Conservation (phyloP, 2,113 vertebrate species). For the Lepus timidus region DNA sequence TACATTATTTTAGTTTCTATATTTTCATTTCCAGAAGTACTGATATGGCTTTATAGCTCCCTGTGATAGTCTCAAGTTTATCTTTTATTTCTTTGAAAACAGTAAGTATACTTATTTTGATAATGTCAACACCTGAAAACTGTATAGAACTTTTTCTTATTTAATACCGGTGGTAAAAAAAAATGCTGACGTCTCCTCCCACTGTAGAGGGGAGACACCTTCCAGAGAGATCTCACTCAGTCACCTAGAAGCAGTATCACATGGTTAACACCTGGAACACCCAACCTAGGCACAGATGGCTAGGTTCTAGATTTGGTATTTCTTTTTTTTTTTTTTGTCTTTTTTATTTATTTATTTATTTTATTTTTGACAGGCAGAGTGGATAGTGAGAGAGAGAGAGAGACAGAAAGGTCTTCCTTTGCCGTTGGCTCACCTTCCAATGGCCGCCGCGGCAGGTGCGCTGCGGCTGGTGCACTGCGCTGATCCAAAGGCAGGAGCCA, state of each 20-base stretch:
- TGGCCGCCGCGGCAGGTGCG: no score
- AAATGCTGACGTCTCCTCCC: background rate
- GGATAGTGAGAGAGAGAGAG: no score
- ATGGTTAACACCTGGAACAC: background rate
- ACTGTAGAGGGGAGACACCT: background rate
- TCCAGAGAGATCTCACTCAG: background rate
- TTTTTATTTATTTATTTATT: no score
- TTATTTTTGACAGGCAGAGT: no score
- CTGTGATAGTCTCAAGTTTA: background rate
- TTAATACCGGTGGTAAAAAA: background rate
- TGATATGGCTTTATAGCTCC: background rate
- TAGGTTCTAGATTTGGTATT: background rate
- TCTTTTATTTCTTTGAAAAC: constrained; percentile 34
- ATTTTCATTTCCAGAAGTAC: constrained; percentile 38
- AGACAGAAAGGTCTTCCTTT: no score
- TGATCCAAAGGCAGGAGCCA: no score
- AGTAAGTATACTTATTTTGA: constrained; percentile 19
- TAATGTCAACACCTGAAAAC: constrained; percentile 6
- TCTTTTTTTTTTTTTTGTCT: no score
- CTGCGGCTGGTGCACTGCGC: no score
- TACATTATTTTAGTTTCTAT: constrained; percentile 12
- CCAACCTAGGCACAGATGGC: background rate
- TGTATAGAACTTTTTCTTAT: background rate
- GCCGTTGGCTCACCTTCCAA: no score
- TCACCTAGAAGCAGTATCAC: background rate